Conservation (phyloP, 2,797 vertebrate species). For the Sphaeramia orbicularis region DNA sequence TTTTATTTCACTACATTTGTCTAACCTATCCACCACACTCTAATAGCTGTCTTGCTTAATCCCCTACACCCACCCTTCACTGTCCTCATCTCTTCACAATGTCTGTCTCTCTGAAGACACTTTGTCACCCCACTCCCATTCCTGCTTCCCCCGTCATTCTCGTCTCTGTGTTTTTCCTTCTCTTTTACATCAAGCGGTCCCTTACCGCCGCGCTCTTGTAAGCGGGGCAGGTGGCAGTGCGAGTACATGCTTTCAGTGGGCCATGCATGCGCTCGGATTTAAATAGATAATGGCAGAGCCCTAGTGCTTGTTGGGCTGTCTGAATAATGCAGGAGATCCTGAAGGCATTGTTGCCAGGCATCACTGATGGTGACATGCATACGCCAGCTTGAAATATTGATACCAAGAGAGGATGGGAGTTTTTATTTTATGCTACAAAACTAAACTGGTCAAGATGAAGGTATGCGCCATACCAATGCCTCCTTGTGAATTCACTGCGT, state of each 20-base stretch:
- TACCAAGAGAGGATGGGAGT: slow-evolving; percentile 50
- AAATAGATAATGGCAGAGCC: slow-evolving; percentile 83
- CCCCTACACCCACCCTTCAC: slow-evolving; percentile 10
- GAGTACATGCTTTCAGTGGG: slow-evolving; percentile 70
- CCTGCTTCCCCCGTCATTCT: slow-evolving; percentile 25
- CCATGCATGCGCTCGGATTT: slow-evolving; percentile 78
- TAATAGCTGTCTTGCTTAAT: slow-evolving; percentile 48
- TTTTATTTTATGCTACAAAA: neutral
- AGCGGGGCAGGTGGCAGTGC: slow-evolving; percentile 71
- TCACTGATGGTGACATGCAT: slow-evolving; percentile 77
- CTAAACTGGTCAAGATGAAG: too few species aligned
- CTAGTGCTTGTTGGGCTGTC: slow-evolving; percentile 73
- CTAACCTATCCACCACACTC: slow-evolving; percentile 23
- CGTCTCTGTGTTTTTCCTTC: slow-evolving; percentile 29
- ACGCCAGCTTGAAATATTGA: slow-evolving; percentile 81
- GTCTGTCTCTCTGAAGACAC: slow-evolving; percentile 19
- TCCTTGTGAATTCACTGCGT: too few species aligned
- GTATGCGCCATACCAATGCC: too few species aligned
- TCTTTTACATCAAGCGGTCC: slow-evolving; percentile 51
- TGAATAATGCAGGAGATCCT: slow-evolving; percentile 84
- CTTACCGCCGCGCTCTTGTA: slow-evolving; percentile 57
- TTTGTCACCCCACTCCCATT: slow-evolving; percentile 7
- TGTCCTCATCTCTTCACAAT: slow-evolving; percentile 32
- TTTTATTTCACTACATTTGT: slow-evolving; percentile 49
- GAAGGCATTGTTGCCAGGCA: slow-evolving; percentile 80